Evolutionary conservation across 2,797 vertebrate genomes (phyloP).

Genomic region (Botia almorhae): DNA sequence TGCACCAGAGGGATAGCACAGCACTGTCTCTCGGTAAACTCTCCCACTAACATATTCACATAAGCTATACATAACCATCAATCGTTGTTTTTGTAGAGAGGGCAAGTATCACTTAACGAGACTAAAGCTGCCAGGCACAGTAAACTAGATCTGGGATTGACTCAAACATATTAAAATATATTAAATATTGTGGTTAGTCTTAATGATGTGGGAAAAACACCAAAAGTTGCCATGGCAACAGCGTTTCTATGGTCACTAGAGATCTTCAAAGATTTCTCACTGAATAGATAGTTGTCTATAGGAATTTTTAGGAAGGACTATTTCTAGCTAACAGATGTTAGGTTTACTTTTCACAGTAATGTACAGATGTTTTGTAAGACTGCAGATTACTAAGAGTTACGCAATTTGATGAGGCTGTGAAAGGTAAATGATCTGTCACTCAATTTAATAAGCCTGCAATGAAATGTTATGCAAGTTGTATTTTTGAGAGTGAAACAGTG

Average conservation of each 20-base stretch:
- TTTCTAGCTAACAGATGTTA: neutral
- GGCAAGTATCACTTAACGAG: neutral
- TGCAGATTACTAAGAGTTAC: neutral
- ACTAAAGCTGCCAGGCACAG: neutral
- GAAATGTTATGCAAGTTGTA: neutral
- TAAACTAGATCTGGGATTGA: neutral
- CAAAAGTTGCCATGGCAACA: constrained; percentile 48
- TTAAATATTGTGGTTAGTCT: neutral
- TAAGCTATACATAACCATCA: constrained; percentile 13
- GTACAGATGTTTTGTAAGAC: neutral
- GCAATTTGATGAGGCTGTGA: neutral
- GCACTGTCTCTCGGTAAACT: neutral
- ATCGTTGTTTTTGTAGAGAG: neutral
- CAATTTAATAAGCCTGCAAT: neutral
- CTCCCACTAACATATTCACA: constrained; percentile 7
- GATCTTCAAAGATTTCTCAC: constrained; percentile 6
- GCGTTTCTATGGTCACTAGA: constrained; percentile 53
- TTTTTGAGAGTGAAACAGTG: neutral
- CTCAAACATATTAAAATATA: neutral
- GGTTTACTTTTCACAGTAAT: neutral
- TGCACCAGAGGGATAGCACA: neutral
- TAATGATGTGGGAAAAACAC: constrained; percentile 23
- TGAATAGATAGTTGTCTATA: neutral
- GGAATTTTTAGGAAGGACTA: neutral
- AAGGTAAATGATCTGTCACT: neutral